A percentile compares a stretch with the other conserved stretches of the same genome.
phyloP scores from a whole-genome alignment of 2,113 vertebrate species.

The Mormyrus lacerda region DNA sequence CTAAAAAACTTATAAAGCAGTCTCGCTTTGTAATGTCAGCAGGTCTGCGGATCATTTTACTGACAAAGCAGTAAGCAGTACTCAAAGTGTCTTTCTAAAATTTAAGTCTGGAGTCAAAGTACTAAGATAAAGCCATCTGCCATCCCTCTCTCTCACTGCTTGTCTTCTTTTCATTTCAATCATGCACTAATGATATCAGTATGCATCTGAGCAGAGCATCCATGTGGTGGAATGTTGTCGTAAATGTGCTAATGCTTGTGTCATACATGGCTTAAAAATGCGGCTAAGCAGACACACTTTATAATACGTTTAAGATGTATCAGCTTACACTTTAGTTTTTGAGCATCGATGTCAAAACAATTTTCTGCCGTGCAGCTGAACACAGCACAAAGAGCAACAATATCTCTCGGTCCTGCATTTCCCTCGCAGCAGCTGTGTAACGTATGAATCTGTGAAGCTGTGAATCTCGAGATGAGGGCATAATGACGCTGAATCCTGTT shows the following conservation, averaged over 20 bases:
- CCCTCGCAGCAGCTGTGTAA: not conserved
- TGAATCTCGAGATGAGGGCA: not conserved
- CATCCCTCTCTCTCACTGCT: not conserved
- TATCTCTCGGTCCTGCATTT: not conserved
- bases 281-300: constrained; percentile 37
- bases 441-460: not conserved
- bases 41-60: constrained; percentile 21
- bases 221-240: constrained; percentile 33
- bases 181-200: not conserved
- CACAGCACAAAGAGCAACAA: not conserved
- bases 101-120: not conserved
- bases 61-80: constrained; percentile 26
- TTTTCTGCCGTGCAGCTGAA: constrained; percentile 45
- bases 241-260: constrained; percentile 11
- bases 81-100: constrained; percentile 12
- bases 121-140: constrained; percentile 12
- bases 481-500: not conserved
- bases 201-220: constrained; percentile 27
- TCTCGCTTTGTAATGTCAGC: constrained; percentile 23
- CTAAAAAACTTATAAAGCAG: constrained; percentile 11
- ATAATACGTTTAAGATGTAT: constrained; percentile 39
- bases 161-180: constrained; percentile 1
- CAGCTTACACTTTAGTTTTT: constrained; percentile 31
- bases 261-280: constrained; percentile 37
- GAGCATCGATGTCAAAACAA: constrained; percentile 34